phyloP scores from a whole-genome alignment of 2,888 invertebrate genomes.

The Drosophila paranaensis region DNA sequence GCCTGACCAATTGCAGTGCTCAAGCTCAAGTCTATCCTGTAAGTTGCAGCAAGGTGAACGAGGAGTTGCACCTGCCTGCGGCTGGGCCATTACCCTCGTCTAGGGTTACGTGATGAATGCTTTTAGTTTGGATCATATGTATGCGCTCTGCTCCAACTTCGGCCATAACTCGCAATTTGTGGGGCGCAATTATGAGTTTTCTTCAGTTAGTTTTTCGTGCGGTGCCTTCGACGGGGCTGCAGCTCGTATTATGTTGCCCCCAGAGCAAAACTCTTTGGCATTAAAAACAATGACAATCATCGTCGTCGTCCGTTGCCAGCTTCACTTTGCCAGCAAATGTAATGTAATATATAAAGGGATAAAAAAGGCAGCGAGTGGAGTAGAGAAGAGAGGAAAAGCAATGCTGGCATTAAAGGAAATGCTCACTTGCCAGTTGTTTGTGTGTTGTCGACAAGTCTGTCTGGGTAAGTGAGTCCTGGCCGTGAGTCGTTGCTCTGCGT shows the following conservation, averaged over 20 bases:
- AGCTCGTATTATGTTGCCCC: slow-evolving; percentile 54
- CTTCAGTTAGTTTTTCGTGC: slow-evolving; percentile 57
- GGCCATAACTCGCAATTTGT: slow-evolving; percentile 78
- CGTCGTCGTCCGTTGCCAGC: slow-evolving; percentile 42
- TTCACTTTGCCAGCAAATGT: slow-evolving; percentile 66
- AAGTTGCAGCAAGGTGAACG: slow-evolving; percentile 36
- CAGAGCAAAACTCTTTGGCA: slow-evolving; percentile 57
- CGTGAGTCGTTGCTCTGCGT: background rate
- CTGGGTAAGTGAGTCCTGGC: slow-evolving; percentile 34
- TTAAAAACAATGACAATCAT: slow-evolving; percentile 66
- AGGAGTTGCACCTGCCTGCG: slow-evolving; percentile 31
- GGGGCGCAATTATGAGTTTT: slow-evolving; percentile 76
- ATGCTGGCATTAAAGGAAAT: slow-evolving; percentile 76
- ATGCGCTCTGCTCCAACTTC: slow-evolving; percentile 50
- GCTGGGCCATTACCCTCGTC: slow-evolving; percentile 26
- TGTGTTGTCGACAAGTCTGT: slow-evolving; percentile 60
- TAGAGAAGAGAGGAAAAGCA: slow-evolving; percentile 50
- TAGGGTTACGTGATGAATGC: slow-evolving; percentile 60
- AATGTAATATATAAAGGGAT: slow-evolving; percentile 73
- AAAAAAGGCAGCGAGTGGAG: slow-evolving; percentile 7
- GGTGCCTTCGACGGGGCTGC: slow-evolving; percentile 27
- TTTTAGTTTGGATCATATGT: slow-evolving; percentile 44
- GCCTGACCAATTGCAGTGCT: background rate
- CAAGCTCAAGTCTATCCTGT: slow-evolving; percentile 8
- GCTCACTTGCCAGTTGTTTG: slow-evolving; percentile 64